Conservation (phyloP, 2,797 vertebrate genomes). For the Alcedo quadribrachys region DNA sequence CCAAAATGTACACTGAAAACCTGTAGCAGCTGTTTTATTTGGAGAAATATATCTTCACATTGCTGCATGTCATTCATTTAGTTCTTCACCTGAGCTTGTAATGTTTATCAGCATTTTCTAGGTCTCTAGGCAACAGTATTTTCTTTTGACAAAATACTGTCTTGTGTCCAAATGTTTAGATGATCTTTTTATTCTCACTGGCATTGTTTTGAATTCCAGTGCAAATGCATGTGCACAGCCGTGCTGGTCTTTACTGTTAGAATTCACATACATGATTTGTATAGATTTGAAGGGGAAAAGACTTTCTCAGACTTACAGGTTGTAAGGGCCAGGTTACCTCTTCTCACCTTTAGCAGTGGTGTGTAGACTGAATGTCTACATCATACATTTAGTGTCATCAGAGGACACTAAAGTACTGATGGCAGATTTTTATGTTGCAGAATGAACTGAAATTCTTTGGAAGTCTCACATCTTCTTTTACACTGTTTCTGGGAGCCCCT, state of each 20-base stretch:
- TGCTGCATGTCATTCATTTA: not conserved
- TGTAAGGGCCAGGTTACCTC: not conserved
- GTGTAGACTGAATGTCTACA: too few relatives aligned
- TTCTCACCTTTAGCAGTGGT: not conserved
- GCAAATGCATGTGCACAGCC: not conserved
- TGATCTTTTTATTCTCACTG: not conserved
- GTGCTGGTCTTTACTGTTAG: not conserved
- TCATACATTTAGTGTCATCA: not conserved
- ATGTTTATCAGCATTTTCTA: not conserved
- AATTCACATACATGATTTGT: not conserved
- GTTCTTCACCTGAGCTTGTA: not conserved
- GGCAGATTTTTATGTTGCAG: not conserved
- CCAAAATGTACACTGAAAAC: not conserved
- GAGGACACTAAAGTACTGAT: not conserved
- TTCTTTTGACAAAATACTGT: not conserved
- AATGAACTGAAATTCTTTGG: not conserved
- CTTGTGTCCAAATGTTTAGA: not conserved
- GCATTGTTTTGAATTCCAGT: not conserved
- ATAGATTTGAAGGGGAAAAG: not conserved
- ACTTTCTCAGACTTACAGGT: not conserved
- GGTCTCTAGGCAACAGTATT: not conserved
- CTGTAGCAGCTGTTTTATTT: not conserved
- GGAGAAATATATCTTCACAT: not conserved
- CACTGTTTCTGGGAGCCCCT: not conserved
- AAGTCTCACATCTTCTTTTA: not conserved